phyloP scores from a whole-genome alignment of 2,113 vertebrate species.

The Thunnus maccoyii region DNA sequence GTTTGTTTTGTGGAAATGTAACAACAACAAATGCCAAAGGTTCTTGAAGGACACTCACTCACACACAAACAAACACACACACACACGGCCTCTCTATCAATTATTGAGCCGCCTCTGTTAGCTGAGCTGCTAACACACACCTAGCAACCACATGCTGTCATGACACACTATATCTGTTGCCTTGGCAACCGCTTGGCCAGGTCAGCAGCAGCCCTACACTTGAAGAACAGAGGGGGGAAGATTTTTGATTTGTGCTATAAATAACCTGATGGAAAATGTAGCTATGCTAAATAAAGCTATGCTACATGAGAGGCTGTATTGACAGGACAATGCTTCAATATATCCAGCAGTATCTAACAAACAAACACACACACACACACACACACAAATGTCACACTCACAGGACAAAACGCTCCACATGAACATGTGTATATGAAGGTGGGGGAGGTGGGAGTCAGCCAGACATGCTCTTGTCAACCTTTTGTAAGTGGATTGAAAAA shows the following conservation, averaged over 20 bases:
- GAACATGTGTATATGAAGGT: not conserved
- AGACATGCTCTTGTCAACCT: constrained; percentile 45
- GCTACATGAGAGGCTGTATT: too few species aligned
- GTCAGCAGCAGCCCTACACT: constrained; percentile 48
- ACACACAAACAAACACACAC: constrained; percentile 15
- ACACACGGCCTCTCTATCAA: constrained; percentile 66
- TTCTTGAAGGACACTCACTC: constrained; percentile 6
- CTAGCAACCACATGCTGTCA: constrained; percentile 80
- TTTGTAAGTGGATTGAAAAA: constrained; percentile 76
- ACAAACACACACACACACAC: not conserved
- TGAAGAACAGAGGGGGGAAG: constrained; percentile 17
- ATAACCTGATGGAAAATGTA: constrained; percentile 19
- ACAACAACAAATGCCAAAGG: constrained; percentile 24
- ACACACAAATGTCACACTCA: not conserved
- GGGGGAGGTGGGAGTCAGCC: constrained; percentile 18
- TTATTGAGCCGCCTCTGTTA: constrained; percentile 77
- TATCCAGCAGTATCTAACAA: not conserved
- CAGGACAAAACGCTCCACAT: not conserved
- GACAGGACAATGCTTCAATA: not conserved
- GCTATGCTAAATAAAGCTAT: not conserved
- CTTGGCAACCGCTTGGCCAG: constrained; percentile 67
- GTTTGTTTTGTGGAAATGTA: not conserved
- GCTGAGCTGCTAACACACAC: constrained; percentile 69
- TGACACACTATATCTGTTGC: constrained; percentile 73
- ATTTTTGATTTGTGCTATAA: constrained; percentile 51